phyloP scores from a whole-genome alignment of 2,113 vertebrate species.

The Phylloscopus whistleri region DNA sequence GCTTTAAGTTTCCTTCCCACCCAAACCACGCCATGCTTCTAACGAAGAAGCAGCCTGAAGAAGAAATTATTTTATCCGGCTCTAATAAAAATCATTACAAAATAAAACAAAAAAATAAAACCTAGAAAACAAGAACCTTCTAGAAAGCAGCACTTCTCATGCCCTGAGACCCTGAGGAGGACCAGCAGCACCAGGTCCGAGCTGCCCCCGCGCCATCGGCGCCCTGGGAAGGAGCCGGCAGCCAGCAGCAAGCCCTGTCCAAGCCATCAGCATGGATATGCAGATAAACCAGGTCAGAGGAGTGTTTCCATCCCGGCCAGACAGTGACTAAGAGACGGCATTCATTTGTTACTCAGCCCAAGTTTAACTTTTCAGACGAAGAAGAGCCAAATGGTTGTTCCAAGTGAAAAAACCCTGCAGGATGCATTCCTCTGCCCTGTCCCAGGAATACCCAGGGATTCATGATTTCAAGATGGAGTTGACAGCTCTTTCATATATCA shows the following conservation, averaged over 20 bases:
- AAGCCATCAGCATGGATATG: not conserved
- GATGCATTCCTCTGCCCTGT: not conserved
- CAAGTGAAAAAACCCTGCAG: not conserved
- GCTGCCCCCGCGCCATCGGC: accelerated
- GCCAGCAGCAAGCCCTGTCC: not conserved
- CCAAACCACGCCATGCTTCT: not conserved
- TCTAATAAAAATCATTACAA: not conserved
- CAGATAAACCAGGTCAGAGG: constrained; percentile 34
- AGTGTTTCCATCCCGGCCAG: constrained; percentile 25
- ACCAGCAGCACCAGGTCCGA: accelerated
- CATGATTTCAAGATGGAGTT: constrained; percentile 1
- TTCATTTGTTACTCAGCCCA: not conserved
- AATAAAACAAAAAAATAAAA: not conserved
- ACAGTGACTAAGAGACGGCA: constrained; percentile 43
- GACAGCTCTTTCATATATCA: constrained; percentile 24
- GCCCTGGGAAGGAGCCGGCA: not conserved
- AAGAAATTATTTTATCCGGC: not conserved
- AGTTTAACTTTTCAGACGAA: constrained; percentile 10
- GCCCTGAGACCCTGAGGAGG: accelerated
- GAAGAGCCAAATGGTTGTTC: constrained; percentile 18
- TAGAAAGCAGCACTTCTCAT: not conserved
- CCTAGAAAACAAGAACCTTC: not conserved
- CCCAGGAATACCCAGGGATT: constrained; percentile 10
- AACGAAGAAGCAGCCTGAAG: not conserved
- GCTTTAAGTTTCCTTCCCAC: not conserved